These are phyloP conservation scores for Sebastes trivittatus DNA, from an alignment of 2,797 vertebrate genomes.

Conservation along the genomic window DNA sequence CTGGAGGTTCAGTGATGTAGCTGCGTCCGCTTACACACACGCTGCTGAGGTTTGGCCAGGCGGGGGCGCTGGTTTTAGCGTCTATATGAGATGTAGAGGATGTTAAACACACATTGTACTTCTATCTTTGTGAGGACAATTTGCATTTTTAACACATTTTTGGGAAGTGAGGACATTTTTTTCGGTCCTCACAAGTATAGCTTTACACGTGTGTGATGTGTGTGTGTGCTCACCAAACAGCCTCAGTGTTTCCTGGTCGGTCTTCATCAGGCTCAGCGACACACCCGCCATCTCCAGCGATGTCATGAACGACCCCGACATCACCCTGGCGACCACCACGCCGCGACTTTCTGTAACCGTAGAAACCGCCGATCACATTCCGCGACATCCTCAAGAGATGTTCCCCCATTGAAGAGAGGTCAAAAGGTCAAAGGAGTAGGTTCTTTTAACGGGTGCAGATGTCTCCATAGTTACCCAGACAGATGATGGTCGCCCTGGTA, in stretches of 20 bases:
- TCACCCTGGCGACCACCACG: conserved; percentile 81
- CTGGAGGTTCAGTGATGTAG: conserved; percentile 59
- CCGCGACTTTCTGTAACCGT: conserved; percentile 81
- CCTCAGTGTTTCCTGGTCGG: conserved; percentile 79
- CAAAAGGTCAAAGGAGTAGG: not conserved
- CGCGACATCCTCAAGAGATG: not conserved
- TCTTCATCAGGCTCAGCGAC: conserved; percentile 89
- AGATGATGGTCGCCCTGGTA: conserved; percentile 79
- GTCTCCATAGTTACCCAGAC: conserved; percentile 82
- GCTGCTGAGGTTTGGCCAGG: conserved; percentile 86
- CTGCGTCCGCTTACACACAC: conserved; percentile 69
- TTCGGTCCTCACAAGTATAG: too few relatives aligned
- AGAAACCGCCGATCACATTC: not conserved
- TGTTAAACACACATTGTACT: not conserved
- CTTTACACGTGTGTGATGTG: not conserved
- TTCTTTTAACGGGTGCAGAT: too few relatives aligned
- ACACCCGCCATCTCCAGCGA: conserved; percentile 94
- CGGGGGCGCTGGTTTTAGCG: conserved; percentile 84
- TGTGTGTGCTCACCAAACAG: conserved; percentile 86
- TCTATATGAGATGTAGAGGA: conserved; percentile 72
- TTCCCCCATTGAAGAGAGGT: not conserved
- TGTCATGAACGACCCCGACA: conserved; percentile 94
- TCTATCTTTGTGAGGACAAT: not conserved
- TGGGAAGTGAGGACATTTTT: too few relatives aligned
- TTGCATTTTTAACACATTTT: not conserved